Conservation (phyloP, 2,888 invertebrate species). For the Scaptomyza reducta region DNA sequence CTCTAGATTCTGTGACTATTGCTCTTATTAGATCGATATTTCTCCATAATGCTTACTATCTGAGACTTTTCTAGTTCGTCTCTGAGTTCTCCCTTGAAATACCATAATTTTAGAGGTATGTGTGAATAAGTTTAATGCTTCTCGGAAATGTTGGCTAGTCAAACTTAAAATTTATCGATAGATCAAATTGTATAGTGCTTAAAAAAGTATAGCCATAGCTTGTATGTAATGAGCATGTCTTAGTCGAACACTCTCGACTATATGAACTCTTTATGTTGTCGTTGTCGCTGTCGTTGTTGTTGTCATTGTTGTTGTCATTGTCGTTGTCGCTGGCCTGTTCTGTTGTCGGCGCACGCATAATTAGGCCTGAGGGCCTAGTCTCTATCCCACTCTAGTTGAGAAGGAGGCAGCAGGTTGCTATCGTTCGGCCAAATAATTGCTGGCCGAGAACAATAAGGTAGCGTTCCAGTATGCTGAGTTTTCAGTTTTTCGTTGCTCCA, state of each 20-base stretch:
- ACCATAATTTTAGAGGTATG: too few relatives aligned
- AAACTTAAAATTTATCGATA: neutral
- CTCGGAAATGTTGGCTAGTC: too few relatives aligned
- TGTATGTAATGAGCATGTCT: neutral
- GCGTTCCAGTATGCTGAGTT: neutral
- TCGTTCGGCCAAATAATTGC: constrained; percentile 67
- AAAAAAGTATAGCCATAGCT: neutral
- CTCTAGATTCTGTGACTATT: too few relatives aligned
- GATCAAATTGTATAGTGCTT: neutral
- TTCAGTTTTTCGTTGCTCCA: constrained; percentile 43
- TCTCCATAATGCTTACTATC: too few relatives aligned
- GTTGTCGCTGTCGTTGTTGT: constrained; percentile 20
- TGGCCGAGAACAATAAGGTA: constrained; percentile 62
- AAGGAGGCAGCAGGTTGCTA: constrained; percentile 35
- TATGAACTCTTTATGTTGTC: neutral
- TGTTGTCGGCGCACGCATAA: constrained; percentile 71
- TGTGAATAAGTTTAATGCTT: too few relatives aligned
- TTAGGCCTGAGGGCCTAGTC: constrained; percentile 55
- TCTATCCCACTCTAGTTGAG: constrained; percentile 14
- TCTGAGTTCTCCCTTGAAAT: too few relatives aligned
- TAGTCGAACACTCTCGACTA: constrained; percentile 2
- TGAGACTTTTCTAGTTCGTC: too few relatives aligned
- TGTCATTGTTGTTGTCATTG: constrained; percentile 24
- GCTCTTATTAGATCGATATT: too few relatives aligned
- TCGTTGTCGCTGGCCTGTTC: constrained; percentile 40